phyloP scores from a whole-genome alignment of 2,888 invertebrate species.

The Brachyopa scutellaris region DNA sequence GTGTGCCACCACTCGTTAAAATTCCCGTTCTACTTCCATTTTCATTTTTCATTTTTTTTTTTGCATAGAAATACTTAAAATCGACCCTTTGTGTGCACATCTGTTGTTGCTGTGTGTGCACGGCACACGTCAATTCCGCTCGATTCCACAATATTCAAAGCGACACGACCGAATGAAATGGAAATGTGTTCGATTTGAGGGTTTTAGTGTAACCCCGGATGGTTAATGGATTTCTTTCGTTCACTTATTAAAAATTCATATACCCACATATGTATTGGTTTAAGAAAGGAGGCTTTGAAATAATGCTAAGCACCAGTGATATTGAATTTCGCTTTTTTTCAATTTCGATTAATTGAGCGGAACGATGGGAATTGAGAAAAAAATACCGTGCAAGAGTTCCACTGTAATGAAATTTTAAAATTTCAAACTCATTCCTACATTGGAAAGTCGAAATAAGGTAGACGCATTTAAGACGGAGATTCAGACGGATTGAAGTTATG shows the following conservation, averaged over 20 bases:
- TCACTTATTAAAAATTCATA: slow-evolving; percentile 43
- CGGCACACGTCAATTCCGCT: slow-evolving; percentile 38
- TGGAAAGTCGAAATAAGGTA: too few species aligned
- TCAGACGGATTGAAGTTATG: too few species aligned
- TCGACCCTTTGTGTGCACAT: slow-evolving; percentile 57
- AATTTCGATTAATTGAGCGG: too few species aligned
- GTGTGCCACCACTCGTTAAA: background rate
- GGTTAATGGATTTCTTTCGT: slow-evolving; percentile 47
- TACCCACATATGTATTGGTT: background rate
- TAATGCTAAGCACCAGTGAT: too few species aligned
- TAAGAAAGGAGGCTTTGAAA: too few species aligned
- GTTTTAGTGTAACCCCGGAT: slow-evolving; percentile 2
- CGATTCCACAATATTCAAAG: slow-evolving; percentile 37
- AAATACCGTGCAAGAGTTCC: too few species aligned
- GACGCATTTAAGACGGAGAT: too few species aligned
- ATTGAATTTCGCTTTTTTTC: too few species aligned
- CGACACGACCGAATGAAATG: slow-evolving; percentile 23
- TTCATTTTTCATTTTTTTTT: too few species aligned
- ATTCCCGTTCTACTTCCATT: background rate
- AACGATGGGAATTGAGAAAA: too few species aligned
- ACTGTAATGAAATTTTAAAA: too few species aligned
- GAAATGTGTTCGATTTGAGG: background rate
- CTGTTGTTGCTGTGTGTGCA: slow-evolving; percentile 40
- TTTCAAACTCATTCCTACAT: too few species aligned
- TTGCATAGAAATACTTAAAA: slow-evolving; percentile 3